These are phyloP conservation scores for Anthoscopus minutus DNA, from an alignment of 2,113 vertebrate species.

Conservation along the genomic window DNA sequence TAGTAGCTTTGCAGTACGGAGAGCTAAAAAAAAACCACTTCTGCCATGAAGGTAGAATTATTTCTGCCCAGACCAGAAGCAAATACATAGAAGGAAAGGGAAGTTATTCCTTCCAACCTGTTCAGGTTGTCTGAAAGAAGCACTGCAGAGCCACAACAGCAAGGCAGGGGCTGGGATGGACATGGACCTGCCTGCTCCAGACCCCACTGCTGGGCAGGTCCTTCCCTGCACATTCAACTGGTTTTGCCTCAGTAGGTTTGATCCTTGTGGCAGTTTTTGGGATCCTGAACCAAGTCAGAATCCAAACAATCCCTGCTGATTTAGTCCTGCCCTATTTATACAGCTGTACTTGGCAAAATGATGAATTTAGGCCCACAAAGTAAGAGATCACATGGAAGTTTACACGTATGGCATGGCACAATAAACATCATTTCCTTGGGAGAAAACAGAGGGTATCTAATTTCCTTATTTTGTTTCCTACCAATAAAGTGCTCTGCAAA, in stretches of 20 bases:
- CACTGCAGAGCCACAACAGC: not conserved
- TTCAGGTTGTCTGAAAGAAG: not conserved
- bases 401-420: not conserved
- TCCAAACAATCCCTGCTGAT: not conserved
- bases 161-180: not conserved
- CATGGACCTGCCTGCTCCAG: fast-evolving
- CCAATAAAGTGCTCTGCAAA: not conserved
- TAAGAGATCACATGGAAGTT: not conserved
- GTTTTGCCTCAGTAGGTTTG: not conserved
- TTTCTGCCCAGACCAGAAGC: not conserved
- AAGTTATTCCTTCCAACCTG: not conserved
- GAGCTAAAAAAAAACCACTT: not conserved
- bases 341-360: not conserved
- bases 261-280: not conserved
- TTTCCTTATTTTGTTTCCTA: not conserved
- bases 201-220: not conserved
- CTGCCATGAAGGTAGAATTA: not conserved
- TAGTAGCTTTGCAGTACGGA: not conserved
- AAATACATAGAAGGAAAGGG: not conserved
- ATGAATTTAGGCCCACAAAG: not conserved
- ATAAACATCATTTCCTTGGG: not conserved
- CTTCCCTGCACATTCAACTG: not conserved
- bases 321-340: not conserved
- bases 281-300: not conserved
- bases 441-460: not conserved